phyloP scores from a whole-genome alignment of 37 sponge, comb jelly and placozoan genomes.

The Haliclona indistincta region DNA sequence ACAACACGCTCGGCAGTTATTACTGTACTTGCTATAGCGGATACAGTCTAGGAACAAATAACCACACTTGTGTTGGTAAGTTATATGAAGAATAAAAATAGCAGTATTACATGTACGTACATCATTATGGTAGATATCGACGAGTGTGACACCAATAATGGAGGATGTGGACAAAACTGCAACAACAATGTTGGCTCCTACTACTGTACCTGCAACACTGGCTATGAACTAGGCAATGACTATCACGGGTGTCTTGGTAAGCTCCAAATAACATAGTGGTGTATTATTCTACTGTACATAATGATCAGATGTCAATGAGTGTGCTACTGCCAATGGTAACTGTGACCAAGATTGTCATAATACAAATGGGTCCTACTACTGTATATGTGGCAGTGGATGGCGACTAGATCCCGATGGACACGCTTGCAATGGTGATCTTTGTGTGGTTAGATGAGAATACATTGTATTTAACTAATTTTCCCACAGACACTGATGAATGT shows the following conservation, averaged over 20 bases:
- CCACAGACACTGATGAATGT: too few relatives aligned
- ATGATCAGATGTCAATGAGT: slow-evolving; percentile 45
- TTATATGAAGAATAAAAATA: background rate
- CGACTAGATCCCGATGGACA: slow-evolving; percentile 12
- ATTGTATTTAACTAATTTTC: too few relatives aligned
- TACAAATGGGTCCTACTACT: slow-evolving; percentile 19
- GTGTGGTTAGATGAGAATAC: too few relatives aligned
- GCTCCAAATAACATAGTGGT: too few relatives aligned
- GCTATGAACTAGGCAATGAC: background rate
- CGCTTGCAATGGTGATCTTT: slow-evolving; percentile 21
- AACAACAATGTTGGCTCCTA: background rate
- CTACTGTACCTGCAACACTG: slow-evolving; percentile 3
- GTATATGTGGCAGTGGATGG: slow-evolving; percentile 36
- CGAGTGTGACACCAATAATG: slow-evolving; percentile 10
- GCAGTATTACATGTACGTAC: background rate
- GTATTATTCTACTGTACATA: too few relatives aligned
- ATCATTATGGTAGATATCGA: slow-evolving; percentile 7
- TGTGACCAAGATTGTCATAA: slow-evolving; percentile 35
- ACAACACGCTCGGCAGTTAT: slow-evolving; percentile 1
- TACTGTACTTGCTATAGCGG: slow-evolving; percentile 5
- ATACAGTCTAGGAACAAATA: slow-evolving; percentile 1
- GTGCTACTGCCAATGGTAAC: slow-evolving; percentile 16
- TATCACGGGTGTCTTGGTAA: background rate
- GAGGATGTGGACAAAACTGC: slow-evolving; percentile 6
- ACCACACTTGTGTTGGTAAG: background rate